Conservation (phyloP, 2,888 invertebrate species). For the Brachyptera risi region DNA sequence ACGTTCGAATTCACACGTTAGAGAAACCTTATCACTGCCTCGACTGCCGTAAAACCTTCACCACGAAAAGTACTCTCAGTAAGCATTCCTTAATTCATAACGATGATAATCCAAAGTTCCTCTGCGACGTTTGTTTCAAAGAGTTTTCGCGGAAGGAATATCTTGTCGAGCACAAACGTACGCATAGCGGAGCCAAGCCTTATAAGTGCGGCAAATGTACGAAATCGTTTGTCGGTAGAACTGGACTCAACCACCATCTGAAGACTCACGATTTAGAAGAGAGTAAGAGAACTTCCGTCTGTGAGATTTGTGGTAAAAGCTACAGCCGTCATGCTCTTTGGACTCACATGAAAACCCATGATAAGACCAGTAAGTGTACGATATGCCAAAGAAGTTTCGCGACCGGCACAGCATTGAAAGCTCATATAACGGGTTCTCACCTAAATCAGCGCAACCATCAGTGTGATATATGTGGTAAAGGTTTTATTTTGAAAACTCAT, state of each 20-base stretch:
- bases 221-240: constrained; percentile 31
- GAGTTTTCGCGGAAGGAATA: constrained; percentile 34
- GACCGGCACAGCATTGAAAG: constrained; percentile 24
- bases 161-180: constrained; percentile 34
- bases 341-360: constrained; percentile 35
- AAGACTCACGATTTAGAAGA: constrained; percentile 30
- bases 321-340: constrained; percentile 34
- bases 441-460: constrained; percentile 24
- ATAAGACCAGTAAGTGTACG: constrained; percentile 28
- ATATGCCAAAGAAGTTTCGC: constrained; percentile 28
- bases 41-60: constrained; percentile 34
- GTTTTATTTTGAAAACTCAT: constrained; percentile 28
- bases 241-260: constrained; percentile 32
- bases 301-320: constrained; percentile 37
- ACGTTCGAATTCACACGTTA: constrained; percentile 28
- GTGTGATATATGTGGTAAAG: constrained; percentile 32
- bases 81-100: constrained; percentile 35
- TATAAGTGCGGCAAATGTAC: constrained; percentile 30
- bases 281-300: constrained; percentile 29
- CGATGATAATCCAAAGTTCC: constrained; percentile 31
- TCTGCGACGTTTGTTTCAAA: constrained; percentile 35
- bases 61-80: constrained; percentile 34
- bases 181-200: constrained; percentile 37
- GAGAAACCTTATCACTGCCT: constrained; percentile 28
- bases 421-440: constrained; percentile 27